These are phyloP conservation scores for Cydia pomonella DNA, from an alignment of 1,140 invertebrate genomes.

Conservation along the genomic window DNA sequence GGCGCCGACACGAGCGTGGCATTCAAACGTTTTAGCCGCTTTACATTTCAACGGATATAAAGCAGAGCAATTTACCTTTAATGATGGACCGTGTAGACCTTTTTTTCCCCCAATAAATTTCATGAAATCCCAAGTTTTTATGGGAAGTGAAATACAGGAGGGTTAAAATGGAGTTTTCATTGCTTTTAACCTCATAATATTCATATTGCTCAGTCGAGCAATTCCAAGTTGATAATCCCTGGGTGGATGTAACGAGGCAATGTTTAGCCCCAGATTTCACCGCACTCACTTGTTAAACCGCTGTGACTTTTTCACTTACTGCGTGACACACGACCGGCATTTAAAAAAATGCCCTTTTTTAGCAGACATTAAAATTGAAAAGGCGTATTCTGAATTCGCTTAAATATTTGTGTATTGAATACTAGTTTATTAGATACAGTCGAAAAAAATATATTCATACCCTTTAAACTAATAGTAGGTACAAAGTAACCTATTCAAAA, in stretches of 20 bases:
- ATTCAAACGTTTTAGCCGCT: constrained; percentile 54
- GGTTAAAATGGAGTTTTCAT: constrained; percentile 66
- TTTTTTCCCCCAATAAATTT: constrained; percentile 66
- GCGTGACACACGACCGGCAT: constrained; percentile 24
- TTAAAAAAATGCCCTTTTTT: not conserved
- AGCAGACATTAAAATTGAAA: no score
- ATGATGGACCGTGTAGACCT: constrained; percentile 62
- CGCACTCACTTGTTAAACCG: constrained; percentile 38
- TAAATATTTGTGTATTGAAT: no score
- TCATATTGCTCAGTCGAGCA: constrained; percentile 65
- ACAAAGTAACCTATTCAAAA: no score
- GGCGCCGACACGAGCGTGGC: constrained; percentile 44
- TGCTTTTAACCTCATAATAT: constrained; percentile 71
- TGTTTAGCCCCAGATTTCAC: constrained; percentile 63
- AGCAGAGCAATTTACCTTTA: constrained; percentile 68
- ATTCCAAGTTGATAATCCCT: constrained; percentile 73
- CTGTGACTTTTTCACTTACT: constrained; percentile 43
- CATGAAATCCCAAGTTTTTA: constrained; percentile 69
- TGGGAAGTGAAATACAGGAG: constrained; percentile 64
- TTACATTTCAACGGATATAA: constrained; percentile 63
- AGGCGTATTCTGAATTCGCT: no score
- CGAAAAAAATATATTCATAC: no score
- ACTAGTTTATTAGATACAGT: no score
- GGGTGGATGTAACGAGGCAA: constrained; percentile 64
- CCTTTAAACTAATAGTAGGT: no score